Evolutionary conservation across 2,797 vertebrate species (phyloP).

Genomic region (Iguana delicatissima): DNA sequence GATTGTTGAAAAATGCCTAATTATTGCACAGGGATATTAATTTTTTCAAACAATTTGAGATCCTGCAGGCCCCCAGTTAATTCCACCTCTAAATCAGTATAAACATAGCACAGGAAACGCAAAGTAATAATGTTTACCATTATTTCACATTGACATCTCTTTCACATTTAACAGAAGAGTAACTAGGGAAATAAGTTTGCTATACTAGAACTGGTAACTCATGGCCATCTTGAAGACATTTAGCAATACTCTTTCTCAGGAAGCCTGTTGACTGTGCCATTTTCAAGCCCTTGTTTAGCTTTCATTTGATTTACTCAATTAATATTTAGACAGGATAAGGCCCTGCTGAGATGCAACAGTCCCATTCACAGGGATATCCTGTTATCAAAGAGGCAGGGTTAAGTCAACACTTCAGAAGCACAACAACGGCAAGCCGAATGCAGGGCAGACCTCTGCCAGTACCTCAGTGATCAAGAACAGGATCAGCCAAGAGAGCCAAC

Average conservation of each 20-base stretch:
- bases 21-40: neutral
- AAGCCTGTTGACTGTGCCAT: neutral
- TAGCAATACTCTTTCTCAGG: neutral
- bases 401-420: constrained; percentile 19
- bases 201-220: neutral
- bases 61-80: neutral
- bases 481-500: neutral
- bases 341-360: neutral
- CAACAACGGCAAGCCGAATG: neutral
- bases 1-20: neutral
- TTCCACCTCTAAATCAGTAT: neutral
- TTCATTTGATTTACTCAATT: neutral
- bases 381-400: constrained; percentile 30
- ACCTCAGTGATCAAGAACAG: neutral
- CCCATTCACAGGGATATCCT: constrained; percentile 23
- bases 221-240: neutral
- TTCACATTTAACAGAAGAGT: too few relatives aligned
- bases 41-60: neutral
- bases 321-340: fast-evolving
- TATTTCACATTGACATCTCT: too few relatives aligned
- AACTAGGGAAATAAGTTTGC: neutral
- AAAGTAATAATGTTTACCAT: neutral
- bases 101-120: neutral
- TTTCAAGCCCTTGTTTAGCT: fast-evolving
- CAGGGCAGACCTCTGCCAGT: neutral